Conservation (phyloP, 2,888 invertebrate genomes). For the Bombylius discolor region DNA sequence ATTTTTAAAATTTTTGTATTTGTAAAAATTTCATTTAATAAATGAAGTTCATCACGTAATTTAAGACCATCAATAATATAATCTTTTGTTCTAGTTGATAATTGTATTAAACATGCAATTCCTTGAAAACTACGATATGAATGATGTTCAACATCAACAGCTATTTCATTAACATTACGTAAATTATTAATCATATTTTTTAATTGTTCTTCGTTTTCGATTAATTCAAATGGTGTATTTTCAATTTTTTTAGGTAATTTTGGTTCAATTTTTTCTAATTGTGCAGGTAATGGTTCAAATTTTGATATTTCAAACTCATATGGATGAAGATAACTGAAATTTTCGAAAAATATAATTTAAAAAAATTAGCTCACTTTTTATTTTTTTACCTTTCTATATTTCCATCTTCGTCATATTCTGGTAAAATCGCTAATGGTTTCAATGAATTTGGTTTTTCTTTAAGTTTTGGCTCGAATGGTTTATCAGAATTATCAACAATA, state of each 20-base stretch:
- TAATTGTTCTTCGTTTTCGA: conserved; percentile 54
- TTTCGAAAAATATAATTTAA: background rate
- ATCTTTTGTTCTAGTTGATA: conserved; percentile 68
- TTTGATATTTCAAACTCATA: conserved; percentile 72
- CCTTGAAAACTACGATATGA: conserved; percentile 86
- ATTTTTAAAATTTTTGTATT: conserved; percentile 83
- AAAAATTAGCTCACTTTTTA: background rate
- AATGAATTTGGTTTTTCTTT: conserved; percentile 78
- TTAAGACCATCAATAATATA: conserved; percentile 80
- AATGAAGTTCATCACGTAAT: conserved; percentile 66
- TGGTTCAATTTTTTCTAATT: conserved; percentile 39
- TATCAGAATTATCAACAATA: conserved; percentile 62
- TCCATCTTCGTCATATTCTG: conserved; percentile 53
- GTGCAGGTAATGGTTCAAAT: conserved; percentile 45
- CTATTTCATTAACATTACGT: conserved; percentile 54
- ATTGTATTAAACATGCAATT: conserved; percentile 89
- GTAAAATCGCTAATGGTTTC: conserved; percentile 61
- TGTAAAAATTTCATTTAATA: conserved; percentile 80
- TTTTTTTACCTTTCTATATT: conserved; percentile 39
- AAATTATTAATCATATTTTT: conserved; percentile 54
- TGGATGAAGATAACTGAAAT: conserved; percentile 66
- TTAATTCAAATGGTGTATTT: conserved; percentile 52
- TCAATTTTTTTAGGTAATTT: conserved; percentile 38
- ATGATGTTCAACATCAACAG: conserved; percentile 89
- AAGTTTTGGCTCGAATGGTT: conserved; percentile 71